Percentiles rank a stretch among this genome's conserved stretches.
Conservation (phyloP, 37 sponge, comb jelly and placozoan genomes). For the Beroe ovata region DNA sequence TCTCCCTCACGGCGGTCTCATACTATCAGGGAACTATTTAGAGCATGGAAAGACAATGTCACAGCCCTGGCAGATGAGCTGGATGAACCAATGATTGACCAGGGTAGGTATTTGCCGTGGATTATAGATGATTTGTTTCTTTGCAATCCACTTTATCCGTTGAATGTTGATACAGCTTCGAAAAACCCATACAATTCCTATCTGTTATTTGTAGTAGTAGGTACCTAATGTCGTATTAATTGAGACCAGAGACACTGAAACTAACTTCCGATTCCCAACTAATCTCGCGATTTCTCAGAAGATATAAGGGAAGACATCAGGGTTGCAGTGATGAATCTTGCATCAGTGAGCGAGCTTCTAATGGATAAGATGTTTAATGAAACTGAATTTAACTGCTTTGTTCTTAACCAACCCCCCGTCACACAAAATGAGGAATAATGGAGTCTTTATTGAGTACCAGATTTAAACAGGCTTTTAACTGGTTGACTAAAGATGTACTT, state of each 20-base stretch:
- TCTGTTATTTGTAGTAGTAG: no score
- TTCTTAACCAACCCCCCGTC: background rate
- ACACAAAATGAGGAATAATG: background rate
- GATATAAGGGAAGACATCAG: constrained; percentile 16
- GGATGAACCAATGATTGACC: background rate
- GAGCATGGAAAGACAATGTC: constrained; percentile 39
- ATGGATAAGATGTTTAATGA: constrained; percentile 2
- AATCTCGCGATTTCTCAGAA: constrained; percentile 4
- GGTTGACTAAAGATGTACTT: no score
- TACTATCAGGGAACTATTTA: constrained; percentile 1
- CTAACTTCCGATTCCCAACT: no score
- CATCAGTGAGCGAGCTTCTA: constrained; percentile 8
- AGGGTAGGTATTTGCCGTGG: constrained; percentile 6
- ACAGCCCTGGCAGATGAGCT: constrained; percentile 3
- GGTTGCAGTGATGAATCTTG: constrained; percentile 15
- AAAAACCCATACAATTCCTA: no score
- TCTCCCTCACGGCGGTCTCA: background rate
- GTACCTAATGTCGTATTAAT: no score
- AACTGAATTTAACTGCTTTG: background rate
- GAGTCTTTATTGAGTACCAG: background rate
- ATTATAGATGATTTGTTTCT: no score
- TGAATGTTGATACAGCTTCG: background rate
- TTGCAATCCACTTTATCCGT: no score
- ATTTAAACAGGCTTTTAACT: background rate
- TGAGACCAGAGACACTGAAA: no score